A percentile compares a stretch with the other conserved stretches of the same genome.
phyloP scores from a whole-genome alignment of 2,888 invertebrate species.

The Isotomurus palustris region DNA sequence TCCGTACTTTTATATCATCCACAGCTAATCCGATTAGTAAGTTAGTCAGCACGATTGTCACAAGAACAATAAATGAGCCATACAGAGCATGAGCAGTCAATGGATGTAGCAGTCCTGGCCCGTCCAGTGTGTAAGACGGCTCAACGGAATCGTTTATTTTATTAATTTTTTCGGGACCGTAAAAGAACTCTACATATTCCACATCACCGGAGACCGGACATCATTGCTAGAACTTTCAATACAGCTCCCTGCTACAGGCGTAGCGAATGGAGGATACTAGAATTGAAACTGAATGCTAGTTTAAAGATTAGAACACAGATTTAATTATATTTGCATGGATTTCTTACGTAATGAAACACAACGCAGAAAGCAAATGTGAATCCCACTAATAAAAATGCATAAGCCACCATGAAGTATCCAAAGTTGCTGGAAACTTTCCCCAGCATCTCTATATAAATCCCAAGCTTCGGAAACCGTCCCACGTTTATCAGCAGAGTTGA shows the following conservation, averaged over 20 bases:
- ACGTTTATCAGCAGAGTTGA: constrained; percentile 52
- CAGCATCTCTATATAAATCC: constrained; percentile 86
- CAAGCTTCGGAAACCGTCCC: constrained; percentile 80
- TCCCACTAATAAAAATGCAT: constrained; percentile 76
- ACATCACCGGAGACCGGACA: constrained; percentile 14
- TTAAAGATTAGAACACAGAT: neutral
- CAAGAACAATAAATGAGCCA: constrained; percentile 38
- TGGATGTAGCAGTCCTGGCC: constrained; percentile 15
- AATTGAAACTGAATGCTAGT: neutral
- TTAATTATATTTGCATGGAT: neutral
- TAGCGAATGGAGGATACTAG: constrained; percentile 12
- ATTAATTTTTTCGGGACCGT: constrained; percentile 7
- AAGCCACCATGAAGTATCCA: constrained; percentile 77
- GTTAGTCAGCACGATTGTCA: constrained; percentile 44
- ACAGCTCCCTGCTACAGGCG: constrained; percentile 1
- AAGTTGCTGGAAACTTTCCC: constrained; percentile 64
- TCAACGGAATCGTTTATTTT: neutral
- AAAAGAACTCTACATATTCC: constrained; percentile 12
- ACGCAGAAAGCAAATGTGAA: constrained; percentile 78
- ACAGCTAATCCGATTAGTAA: constrained; percentile 43
- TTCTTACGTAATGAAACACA: constrained; percentile 61
- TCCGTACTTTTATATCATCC: constrained; percentile 40
- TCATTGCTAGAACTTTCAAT: constrained; percentile 13
- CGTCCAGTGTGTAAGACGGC: neutral
- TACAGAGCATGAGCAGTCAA: constrained; percentile 40